phyloP scores from a whole-genome alignment of 2,113 vertebrate species.

The Channa argus region DNA sequence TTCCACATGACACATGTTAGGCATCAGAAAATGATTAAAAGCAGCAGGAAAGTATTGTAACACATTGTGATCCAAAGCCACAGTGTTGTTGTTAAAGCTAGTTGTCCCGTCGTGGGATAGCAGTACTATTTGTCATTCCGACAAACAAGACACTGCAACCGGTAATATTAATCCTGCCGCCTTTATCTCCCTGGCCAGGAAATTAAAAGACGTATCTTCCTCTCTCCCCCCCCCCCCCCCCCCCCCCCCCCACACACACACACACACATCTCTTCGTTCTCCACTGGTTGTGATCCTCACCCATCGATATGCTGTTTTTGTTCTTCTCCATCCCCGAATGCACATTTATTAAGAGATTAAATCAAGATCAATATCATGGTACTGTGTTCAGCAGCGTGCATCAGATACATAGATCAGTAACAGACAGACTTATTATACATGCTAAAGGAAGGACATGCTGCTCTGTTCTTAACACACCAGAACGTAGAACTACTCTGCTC shows the following conservation, averaged over 20 bases:
- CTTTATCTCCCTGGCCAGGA: conserved; percentile 71
- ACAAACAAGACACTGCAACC: conserved; percentile 40
- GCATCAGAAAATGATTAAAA: neutral
- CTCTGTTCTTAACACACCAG: too few species aligned
- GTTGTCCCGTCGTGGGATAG: conserved; percentile 27
- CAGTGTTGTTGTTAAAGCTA: conserved; percentile 8
- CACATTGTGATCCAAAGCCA: neutral
- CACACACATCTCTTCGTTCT: neutral
- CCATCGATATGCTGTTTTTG: conserved; percentile 22
- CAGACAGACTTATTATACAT: neutral
- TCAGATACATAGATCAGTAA: conserved; percentile 25
- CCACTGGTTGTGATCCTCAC: too few species aligned
- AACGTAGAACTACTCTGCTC: too few species aligned
- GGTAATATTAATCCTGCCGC: conserved; percentile 61
- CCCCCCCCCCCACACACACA: conserved; percentile 10
- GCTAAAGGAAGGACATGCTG: neutral
- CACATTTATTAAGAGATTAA: conserved; percentile 34
- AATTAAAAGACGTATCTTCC: conserved; percentile 71
- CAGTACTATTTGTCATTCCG: conserved; percentile 40
- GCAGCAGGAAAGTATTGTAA: neutral
- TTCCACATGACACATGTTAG: neutral
- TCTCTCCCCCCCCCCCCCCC: conserved; percentile 1
- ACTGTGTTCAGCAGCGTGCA: neutral
- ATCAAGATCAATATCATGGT: conserved; percentile 12
- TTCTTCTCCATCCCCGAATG: conserved; percentile 10